Base-by-base conservation (phyloP, 2,888 invertebrate species). In the Auanema sp. region DNA sequence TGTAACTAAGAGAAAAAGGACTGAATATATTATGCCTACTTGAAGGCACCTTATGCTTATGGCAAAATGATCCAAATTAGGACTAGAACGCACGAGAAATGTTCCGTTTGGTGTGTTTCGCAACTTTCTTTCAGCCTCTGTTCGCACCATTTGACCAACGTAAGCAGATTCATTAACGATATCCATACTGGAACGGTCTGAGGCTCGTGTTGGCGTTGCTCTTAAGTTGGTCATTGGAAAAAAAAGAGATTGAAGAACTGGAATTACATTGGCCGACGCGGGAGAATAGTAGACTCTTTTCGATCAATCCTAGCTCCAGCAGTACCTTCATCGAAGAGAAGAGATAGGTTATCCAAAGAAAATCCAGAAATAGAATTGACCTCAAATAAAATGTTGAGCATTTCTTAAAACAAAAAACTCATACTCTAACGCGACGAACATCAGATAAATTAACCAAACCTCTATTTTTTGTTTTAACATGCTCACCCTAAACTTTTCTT, bases 11-110 rank as follows among this genome's bases (percentile, higher is more conserved):
- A n/a, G n/a, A n/a, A n/a, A n/a, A n/a, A n/a, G n/a, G n/a, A 58
- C 12, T 18, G 24, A 14, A 21, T 16, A 21, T n/a, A 41, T 59
- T 10, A 18, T 47, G 23, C 8, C 43, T 43, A 44, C 12, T 24
- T 43, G 10, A 54, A n/a, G 8, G 5, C 25, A 86, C 85, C 84
- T 85, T 58, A 86, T 83, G 75, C 85, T 86, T 33, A 86, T 81
- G 1, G 85, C 85, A 47, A 84, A 84, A 60, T 83, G 81, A 21
- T 84, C 82, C 8, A 76, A 62, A 25, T 76, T 71, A 18, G 52
- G 72, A 68, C 85, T 84, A 66, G 81, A 84, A 24, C 86, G 77
- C n/a, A 86, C 84, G 47, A 86, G 79, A 72, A 84, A 86, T 2
- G 85, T 84, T 16, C 86, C 86, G 65, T 84, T 83, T 4, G 83